Conservation (phyloP, 2,113 vertebrate genomes). For the Clinocottus analis region DNA sequence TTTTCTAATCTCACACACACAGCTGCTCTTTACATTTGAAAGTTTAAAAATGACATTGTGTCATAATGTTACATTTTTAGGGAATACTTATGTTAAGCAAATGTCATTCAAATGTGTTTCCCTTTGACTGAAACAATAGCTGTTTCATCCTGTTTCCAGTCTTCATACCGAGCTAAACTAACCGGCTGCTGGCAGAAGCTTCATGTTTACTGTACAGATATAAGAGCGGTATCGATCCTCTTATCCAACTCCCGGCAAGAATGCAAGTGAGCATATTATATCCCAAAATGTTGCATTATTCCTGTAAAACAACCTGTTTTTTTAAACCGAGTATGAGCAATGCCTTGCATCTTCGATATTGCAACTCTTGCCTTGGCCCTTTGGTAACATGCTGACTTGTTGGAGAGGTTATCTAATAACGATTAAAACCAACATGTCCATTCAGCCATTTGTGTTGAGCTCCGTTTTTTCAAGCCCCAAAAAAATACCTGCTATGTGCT, state of each 20-base stretch:
- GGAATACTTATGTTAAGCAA: no score
- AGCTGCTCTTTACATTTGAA: background rate
- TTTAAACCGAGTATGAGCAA: no score
- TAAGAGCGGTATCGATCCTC: background rate
- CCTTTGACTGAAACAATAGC: no score
- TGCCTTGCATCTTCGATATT: background rate
- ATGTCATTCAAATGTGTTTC: no score
- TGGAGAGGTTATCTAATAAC: background rate
- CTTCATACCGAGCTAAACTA: background rate
- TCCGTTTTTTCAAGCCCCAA: background rate
- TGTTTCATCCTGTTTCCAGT: no score
- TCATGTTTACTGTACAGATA: no score
- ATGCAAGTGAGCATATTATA: no score
- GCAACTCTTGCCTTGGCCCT: background rate
- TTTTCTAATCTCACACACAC: background rate
- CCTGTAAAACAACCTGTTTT: no score
- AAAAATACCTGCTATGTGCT: background rate
- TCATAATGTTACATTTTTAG: no score
- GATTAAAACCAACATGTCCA: background rate
- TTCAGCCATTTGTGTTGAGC: background rate
- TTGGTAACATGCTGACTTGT: background rate
- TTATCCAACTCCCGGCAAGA: no score
- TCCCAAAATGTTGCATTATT: no score
- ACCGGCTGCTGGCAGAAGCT: background rate
- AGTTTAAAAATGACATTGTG: background rate